Evolutionary conservation across 2,888 invertebrate species (phyloP).

Genomic region (Agrenia bidenticulata): DNA sequence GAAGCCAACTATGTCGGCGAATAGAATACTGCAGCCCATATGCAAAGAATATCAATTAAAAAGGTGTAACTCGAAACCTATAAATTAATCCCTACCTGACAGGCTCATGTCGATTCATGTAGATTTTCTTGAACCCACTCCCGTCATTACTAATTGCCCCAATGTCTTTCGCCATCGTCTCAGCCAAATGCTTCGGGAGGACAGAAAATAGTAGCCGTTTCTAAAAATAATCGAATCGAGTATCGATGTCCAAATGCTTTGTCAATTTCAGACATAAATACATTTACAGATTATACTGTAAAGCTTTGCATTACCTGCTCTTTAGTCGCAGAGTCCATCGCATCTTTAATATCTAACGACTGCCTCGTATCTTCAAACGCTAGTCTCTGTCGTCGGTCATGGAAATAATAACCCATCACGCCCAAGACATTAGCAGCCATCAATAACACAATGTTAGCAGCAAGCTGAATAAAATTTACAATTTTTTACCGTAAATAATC

Average conservation of each 20-base stretch:
- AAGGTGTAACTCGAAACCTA: slow-evolving; percentile 13
- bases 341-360: slow-evolving; percentile 15
- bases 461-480: too few relatives aligned
- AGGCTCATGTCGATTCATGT: slow-evolving; percentile 58
- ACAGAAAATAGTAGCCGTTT: slow-evolving; percentile 59
- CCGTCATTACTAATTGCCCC: slow-evolving; percentile 52
- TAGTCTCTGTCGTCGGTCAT: slow-evolving; percentile 17
- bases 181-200: slow-evolving; percentile 59
- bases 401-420: slow-evolving; percentile 10
- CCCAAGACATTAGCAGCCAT: slow-evolving; percentile 10
- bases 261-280: neutral
- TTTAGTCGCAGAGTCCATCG: slow-evolving; percentile 14
- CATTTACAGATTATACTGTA: too few relatives aligned
- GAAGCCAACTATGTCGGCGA: slow-evolving; percentile 96
- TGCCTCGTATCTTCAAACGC: slow-evolving; percentile 15
- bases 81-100: slow-evolving; percentile 53
- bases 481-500: neutral
- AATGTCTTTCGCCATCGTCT: slow-evolving; percentile 59
- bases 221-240: slow-evolving; percentile 52
- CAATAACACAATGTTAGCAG: neutral
- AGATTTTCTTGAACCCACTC: slow-evolving; percentile 58
- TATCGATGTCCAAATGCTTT: too few relatives aligned
- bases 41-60: neutral
- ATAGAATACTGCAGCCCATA: slow-evolving; percentile 79
- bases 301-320: slow-evolving; percentile 14